phyloP scores from a whole-genome alignment of 2,113 vertebrate species.

The Sakesphorus luctuosus region DNA sequence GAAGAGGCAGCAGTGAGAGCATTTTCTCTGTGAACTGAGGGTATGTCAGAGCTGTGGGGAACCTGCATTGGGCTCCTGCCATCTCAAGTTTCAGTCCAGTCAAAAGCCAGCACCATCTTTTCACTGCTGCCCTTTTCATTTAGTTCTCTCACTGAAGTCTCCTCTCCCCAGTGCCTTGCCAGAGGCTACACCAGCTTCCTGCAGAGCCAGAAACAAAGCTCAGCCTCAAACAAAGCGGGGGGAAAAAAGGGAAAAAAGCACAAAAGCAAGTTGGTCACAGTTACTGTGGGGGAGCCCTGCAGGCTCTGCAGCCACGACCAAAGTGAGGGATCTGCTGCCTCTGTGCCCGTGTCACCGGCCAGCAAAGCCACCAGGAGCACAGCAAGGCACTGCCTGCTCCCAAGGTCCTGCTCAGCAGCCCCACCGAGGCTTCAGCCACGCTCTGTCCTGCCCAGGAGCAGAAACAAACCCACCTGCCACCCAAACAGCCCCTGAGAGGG shows the following conservation, averaged over 20 bases:
- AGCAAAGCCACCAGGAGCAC: constrained; percentile 49
- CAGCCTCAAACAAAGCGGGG: constrained; percentile 59
- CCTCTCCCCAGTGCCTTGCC: constrained; percentile 64
- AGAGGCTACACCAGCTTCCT: constrained; percentile 64
- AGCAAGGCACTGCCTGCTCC: constrained; percentile 23
- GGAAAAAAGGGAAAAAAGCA: constrained; percentile 45
- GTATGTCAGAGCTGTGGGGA: constrained; percentile 9
- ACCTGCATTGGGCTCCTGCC: constrained; percentile 19
- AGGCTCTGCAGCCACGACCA: constrained; percentile 45
- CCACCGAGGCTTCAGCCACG: not conserved
- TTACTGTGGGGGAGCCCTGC: constrained; percentile 52
- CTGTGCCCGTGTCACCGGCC: constrained; percentile 58
- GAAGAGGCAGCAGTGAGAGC: not conserved
- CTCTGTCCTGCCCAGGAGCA: not conserved
- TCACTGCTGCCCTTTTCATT: constrained; percentile 72
- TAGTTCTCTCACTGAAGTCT: constrained; percentile 66
- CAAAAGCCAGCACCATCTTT: constrained; percentile 65
- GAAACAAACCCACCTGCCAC: not conserved
- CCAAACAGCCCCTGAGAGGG: not conserved
- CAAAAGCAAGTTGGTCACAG: constrained; percentile 64
- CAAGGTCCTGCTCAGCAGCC: not conserved
- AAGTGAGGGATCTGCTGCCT: constrained; percentile 54
- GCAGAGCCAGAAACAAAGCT: constrained; percentile 68
- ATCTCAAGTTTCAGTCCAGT: constrained; percentile 52
- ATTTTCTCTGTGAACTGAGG: not conserved